These are phyloP conservation scores for Toxonevra muliebris DNA, from an alignment of 2,888 invertebrate genomes.

Conservation along the genomic window DNA sequence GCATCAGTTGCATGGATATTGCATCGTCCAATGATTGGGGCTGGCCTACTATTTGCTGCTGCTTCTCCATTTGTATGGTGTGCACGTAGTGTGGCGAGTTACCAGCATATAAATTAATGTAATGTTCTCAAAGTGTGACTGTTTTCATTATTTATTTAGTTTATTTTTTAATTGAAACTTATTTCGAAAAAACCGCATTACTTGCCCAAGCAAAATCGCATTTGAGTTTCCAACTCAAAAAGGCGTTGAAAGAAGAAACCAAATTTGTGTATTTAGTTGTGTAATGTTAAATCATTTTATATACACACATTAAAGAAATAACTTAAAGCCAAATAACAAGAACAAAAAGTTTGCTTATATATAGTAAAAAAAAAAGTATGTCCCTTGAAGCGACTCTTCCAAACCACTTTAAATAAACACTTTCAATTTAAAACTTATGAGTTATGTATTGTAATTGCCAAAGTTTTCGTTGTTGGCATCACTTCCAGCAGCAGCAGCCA, in stretches of 20 bases:
- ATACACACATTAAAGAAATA: too few relatives aligned
- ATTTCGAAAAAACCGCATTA: too few relatives aligned
- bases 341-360: too few relatives aligned
- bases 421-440: neutral
- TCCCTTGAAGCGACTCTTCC: neutral
- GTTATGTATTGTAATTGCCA: slow-evolving; percentile 23
- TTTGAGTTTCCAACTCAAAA: too few relatives aligned
- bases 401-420: neutral
- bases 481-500: slow-evolving; percentile 3
- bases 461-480: slow-evolving; percentile 18
- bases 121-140: neutral
- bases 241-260: too few relatives aligned
- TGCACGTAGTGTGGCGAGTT: slow-evolving; percentile 57
- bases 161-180: too few relatives aligned
- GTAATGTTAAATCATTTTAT: too few relatives aligned
- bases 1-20: slow-evolving; percentile 68
- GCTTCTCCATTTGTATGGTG: slow-evolving; percentile 68
- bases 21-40: slow-evolving; percentile 68
- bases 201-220: too few relatives aligned
- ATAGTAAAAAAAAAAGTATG: too few relatives aligned
- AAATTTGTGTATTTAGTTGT: neutral
- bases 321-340: too few relatives aligned
- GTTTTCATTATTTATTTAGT: neutral
- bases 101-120: slow-evolving; percentile 48
- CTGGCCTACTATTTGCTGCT: slow-evolving; percentile 67